Percentiles rank a stretch among this genome's conserved stretches.
These are phyloP conservation scores for Drosophila simulans DNA, from an alignment of 1,140 invertebrate species.

Conservation along the genomic window DNA sequence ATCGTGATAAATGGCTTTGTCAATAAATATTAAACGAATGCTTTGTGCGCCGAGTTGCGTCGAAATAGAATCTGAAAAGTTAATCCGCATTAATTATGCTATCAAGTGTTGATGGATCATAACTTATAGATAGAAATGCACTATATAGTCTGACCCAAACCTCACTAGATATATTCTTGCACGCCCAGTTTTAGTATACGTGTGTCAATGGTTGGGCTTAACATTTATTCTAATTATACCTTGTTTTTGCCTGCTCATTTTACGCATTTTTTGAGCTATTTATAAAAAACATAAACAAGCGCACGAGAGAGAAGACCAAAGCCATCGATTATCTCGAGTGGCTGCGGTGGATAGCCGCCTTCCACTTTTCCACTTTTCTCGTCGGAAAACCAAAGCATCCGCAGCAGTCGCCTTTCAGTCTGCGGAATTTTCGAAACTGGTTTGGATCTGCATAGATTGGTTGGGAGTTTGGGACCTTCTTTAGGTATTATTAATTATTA, in stretches of 20 bases:
- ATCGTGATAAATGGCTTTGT: conserved; percentile 42
- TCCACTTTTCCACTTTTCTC: conserved; percentile 9
- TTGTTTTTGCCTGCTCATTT: conserved; percentile 29
- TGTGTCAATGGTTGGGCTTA: conserved; percentile 20
- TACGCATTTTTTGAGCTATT: conserved; percentile 49
- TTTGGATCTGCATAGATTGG: conserved; percentile 39
- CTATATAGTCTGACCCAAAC: too few species aligned
- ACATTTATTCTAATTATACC: conserved; percentile 41
- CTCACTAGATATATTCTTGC: neutral
- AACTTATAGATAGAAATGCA: neutral
- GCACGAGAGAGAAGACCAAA: conserved; percentile 17
- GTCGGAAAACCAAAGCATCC: neutral
- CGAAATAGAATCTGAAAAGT: conserved; percentile 34
- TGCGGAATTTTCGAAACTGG: conserved; percentile 34
- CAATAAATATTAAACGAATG: conserved; percentile 50
- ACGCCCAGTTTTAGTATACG: conserved; percentile 1
- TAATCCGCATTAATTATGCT: conserved; percentile 47
- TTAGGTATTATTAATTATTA: neutral
- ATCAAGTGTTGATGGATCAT: conserved; percentile 42
- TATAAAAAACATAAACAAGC: conserved; percentile 42
- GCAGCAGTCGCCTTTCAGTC: conserved; percentile 57
- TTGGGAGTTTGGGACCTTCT: neutral
- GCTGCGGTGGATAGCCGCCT: neutral
- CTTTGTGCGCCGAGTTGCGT: conserved; percentile 31
- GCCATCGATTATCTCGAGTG: conserved; percentile 20